phyloP scores from a whole-genome alignment of 2,888 invertebrate genomes.

The Rosalia funebris region DNA sequence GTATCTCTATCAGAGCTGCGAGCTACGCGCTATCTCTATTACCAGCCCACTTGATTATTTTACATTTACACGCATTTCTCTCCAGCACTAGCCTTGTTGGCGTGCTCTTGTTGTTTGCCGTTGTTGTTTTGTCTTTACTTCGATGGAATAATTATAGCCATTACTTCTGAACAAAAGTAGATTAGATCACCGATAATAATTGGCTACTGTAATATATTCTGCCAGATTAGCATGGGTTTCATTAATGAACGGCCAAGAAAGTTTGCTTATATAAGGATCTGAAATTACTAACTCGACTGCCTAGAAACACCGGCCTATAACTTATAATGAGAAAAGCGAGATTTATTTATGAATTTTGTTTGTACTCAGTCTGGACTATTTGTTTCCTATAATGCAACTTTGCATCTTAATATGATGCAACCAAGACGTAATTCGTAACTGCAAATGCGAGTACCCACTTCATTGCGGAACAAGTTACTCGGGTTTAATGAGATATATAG shows the following conservation, averaged over 20 bases:
- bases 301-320: too few relatives aligned
- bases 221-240: constrained; percentile 47
- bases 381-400: too few relatives aligned
- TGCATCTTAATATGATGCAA: too few relatives aligned
- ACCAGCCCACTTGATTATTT: constrained; percentile 62
- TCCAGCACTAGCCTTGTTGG: constrained; percentile 35
- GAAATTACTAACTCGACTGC: constrained; percentile 9
- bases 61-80: constrained; percentile 63
- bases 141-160: constrained; percentile 56
- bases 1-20: constrained; percentile 61
- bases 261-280: constrained; percentile 26
- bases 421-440: too few relatives aligned
- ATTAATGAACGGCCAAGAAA: constrained; percentile 49
- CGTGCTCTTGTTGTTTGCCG: constrained; percentile 38
- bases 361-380: too few relatives aligned
- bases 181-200: constrained; percentile 55
- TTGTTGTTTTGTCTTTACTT: constrained; percentile 45
- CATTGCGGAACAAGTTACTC: too few relatives aligned
- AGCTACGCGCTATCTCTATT: constrained; percentile 63
- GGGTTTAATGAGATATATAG: too few relatives aligned
- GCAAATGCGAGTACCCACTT: too few relatives aligned
- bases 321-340: too few relatives aligned
- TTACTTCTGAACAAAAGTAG: constrained; percentile 54
- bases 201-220: constrained; percentile 53
- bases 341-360: too few relatives aligned